A percentile compares a stretch with the other conserved stretches of the same genome.
These are phyloP conservation scores for human (Homo sapiens) DNA, from an alignment of 2,113 vertebrate species.

Conservation along the genomic window GRCh38 chr1:53918001-53918500, in stretches of 20 bases:
- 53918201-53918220: slow-evolving; percentile 43
- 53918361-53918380: neutral
- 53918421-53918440: neutral
- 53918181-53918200: slow-evolving; percentile 26
- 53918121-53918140: neutral
- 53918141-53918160: neutral
- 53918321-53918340: neutral
- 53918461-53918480: neutral
- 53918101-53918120: neutral
- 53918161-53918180: slow-evolving; percentile 48
- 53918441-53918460: neutral
- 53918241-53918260: slow-evolving; percentile 29
- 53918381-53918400: neutral
- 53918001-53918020: neutral
- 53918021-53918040: neutral
- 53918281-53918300: slow-evolving; percentile 26
- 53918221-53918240: slow-evolving; percentile 53
- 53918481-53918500: neutral
- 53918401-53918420: neutral
- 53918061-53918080: neutral
- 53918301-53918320: neutral
- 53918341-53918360: neutral
- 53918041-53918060: neutral
- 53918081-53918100: neutral
- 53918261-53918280: slow-evolving; percentile 53